Evolutionary conservation across 2,113 vertebrate genomes (phyloP), one percentile per base, ranked within the genome.

Genomic region (Otis tarda): DNA sequence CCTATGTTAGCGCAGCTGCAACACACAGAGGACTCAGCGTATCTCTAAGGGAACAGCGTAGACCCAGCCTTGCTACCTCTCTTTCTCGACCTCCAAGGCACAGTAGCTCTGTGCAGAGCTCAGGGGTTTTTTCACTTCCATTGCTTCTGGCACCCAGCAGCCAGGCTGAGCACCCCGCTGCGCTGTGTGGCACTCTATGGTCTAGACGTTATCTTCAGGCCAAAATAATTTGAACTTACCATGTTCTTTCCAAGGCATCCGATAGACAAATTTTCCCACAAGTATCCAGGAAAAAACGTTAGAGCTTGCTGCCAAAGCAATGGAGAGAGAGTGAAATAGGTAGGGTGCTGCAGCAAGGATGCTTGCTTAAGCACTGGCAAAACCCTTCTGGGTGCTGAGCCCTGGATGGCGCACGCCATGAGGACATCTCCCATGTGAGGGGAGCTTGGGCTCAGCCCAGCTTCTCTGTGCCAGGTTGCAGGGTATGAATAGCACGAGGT

Each of bases 391-490:
- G 39, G 45, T 61, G 64, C 35, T 17, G 55, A 52, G 25, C 53
- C 31, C 53, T 33, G 50, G 55, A 19, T 22, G 69, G 33, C 64
- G 22, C 19, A 24, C 0, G 0, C 53, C 3, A 2, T 7, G 50
- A 74, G 41, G 82, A 47, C 73, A 52, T n/a, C 24, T 33, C 70
- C 31, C 4, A 8, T 6, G 2, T 6, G 2, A 18, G 18, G 25
- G 61, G 22, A 71, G 53, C 23, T 11, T 27, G 4, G 17, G 60
- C 9, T 47, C 25, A 70, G 61, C 56, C 55, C 33, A 22, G 55
- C 33, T 68, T 52, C 59, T 71, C 41, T 30, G 31, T 45, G 39
- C 47, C 83, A 69, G 41, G 27, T 64, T 82, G 43, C 74, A 67
- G n/a, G 14, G 19, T 37, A 20, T 18, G 45, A 92, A 18, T 22